Base-by-base conservation (phyloP, 2,797 vertebrate genomes). In the Tapirus indicus region DNA sequence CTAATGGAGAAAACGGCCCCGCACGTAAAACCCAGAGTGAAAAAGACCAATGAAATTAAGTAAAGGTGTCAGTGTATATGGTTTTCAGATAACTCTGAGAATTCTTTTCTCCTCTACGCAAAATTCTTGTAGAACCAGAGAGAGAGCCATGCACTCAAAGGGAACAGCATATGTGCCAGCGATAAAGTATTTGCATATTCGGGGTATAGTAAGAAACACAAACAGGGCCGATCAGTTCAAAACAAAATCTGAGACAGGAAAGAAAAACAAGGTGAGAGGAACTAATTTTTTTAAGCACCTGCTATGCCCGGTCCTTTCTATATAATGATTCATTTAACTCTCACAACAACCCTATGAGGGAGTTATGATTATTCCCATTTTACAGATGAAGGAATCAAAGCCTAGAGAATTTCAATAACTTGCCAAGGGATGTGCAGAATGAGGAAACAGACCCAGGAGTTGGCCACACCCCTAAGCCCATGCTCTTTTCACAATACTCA, bases 1-100 rank as follows among this genome's bases (percentile, higher is more conserved):
- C 77, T 88, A 32, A 96, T 58, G 77, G 60, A 68, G 71, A 88
- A 93, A 98, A 91, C 1, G 18, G 79, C 52, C 41, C 75, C 66
- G 27, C 91, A 71, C 49, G 72, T 32, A 88, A 95, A 96, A 95
- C 41, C 6, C 71, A 69, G 35, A 47, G 20, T 56, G 75, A 78
- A 95, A 96, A 79, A 85, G 78, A 41, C 60, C 49, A 54, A 7
- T 27, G 89, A 74, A 83, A 82, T 91, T 41, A 92, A 95, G 79
- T 29, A 60, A 97, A 75, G 52, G 71, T 82, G 49, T 82, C 83
- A 18, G 13, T 14, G 23, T 64, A 16, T 62, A 38, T 72, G 56
- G 78, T 68, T 93, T 88, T 82, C 85, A 88, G 74, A 52, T 58
- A 91, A 66, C 69, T 78, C 5, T 7, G 44, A 49, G 52, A 32